Base-by-base conservation (phyloP, 2,113 vertebrate genomes). In the Calidris pygmaea region DNA sequence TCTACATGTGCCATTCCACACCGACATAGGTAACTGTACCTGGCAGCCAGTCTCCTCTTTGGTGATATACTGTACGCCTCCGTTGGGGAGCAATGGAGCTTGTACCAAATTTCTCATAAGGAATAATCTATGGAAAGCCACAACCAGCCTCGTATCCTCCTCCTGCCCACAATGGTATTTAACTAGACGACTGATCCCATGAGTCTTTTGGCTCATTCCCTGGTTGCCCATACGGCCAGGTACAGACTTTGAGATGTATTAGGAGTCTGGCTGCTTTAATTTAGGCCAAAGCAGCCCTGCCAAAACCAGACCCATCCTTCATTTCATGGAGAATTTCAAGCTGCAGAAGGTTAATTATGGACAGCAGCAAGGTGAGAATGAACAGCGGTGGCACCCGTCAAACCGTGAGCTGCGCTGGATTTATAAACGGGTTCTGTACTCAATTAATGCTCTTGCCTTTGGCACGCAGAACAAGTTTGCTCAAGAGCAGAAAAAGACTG, bases 381-480 rank as follows among this genome's bases (percentile, higher is more conserved):
- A 90, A 80, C 76, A 93, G 73, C 6, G 1, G 90, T 68, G 82
- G 87, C 63, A 84, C 55, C 56, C 18, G 4, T 89, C 91, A 96
- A 85, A 62, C 20, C 3, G 0, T 43, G 78, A 82, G 66, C 66
- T 90, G 82, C 4, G 1, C 43, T 82, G 84, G 62, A 84, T 94
- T 94, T 95, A 95, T 72, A 95, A 94, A 94, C 82, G 94, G 78
- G 62, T 87, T 81, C 89, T 93, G 59, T 37, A 78, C 68, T 95
- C 92, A 94, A n/a, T 90, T 96, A 87, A 94, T 85, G 58, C 34
- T 83, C 81, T 73, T 1, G 3, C 81, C 71, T 96, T 96, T 93
- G 74, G 79, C 90, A 87, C 0, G 3, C 56, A 90, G 63, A 93
- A 83, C 47, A 74, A 90, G 53, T 94, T 96, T 96, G 83, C 55